Conservation (phyloP, 1,140 invertebrate genomes). For the Subanguina moxae region DNA sequence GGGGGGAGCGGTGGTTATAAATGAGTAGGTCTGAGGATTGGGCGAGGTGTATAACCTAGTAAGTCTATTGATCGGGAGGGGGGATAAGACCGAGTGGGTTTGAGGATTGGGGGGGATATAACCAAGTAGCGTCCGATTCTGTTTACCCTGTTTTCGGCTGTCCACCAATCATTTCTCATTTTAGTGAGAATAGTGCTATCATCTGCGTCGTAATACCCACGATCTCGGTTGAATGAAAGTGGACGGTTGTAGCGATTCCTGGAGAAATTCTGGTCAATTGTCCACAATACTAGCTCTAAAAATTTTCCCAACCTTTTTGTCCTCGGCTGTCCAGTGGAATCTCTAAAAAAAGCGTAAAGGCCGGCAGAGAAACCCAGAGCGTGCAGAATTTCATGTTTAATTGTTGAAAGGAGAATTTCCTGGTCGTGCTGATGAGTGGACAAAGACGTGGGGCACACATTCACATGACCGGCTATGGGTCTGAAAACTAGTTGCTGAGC, state of each 20-base stretch:
- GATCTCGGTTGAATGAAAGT: slow-evolving; percentile 48
- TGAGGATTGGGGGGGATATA: slow-evolving; percentile 9
- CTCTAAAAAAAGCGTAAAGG: slow-evolving; percentile 56
- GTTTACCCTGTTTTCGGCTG: slow-evolving; percentile 69
- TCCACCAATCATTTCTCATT: slow-evolving; percentile 75
- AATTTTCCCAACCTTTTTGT: slow-evolving; percentile 29
- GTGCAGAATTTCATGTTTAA: slow-evolving; percentile 98
- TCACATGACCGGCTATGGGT: slow-evolving; percentile 95
- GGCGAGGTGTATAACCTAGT: no score
- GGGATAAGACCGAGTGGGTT: no score
- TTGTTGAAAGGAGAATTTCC: slow-evolving; percentile 85
- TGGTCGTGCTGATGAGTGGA: slow-evolving; percentile 85
- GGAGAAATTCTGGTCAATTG: slow-evolving; percentile 54
- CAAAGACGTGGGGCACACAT: slow-evolving; percentile 90
- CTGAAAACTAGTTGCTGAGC: no score
- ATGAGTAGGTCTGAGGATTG: no score
- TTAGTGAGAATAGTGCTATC: slow-evolving; percentile 78
- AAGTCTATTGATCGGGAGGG: no score
- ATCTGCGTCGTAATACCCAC: slow-evolving; percentile 79
- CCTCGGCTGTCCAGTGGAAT: slow-evolving; percentile 34
- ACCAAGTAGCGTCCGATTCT: background rate
- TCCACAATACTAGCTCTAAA: background rate
- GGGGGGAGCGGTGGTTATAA: no score
- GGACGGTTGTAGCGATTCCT: slow-evolving; percentile 49
- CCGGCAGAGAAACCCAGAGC: slow-evolving; percentile 69